phyloP scores from a whole-genome alignment of 2,113 vertebrate species.

The Entelurus aequoreus region DNA sequence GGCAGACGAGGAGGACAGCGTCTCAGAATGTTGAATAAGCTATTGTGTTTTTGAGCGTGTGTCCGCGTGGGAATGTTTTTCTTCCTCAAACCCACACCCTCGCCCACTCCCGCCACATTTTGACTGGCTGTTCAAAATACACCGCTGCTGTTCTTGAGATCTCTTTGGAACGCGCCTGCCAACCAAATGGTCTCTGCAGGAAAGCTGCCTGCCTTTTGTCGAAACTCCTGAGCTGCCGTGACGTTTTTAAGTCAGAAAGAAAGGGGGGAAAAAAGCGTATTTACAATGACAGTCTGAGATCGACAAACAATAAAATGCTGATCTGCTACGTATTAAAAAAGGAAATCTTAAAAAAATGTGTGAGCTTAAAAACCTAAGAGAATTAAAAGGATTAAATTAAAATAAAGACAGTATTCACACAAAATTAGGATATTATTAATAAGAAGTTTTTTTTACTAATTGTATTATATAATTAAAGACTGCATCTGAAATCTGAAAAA shows the following conservation, averaged over 20 bases:
- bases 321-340: too few relatives aligned
- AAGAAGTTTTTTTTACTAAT: too few relatives aligned
- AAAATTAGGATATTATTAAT: too few relatives aligned
- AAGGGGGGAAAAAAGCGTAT: not conserved
- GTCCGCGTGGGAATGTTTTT: not conserved
- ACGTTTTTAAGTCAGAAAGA: not conserved
- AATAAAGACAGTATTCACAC: too few relatives aligned
- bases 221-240: not conserved
- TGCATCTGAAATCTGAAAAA: too few relatives aligned
- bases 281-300: too few relatives aligned
- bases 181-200: slow-evolving; percentile 4
- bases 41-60: not conserved
- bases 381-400: too few relatives aligned
- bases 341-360: too few relatives aligned
- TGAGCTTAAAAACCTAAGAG: too few relatives aligned
- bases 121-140: slow-evolving; percentile 25
- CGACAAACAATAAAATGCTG: too few relatives aligned
- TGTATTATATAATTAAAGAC: too few relatives aligned
- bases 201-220: slow-evolving; percentile 9
- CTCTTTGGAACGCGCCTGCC: slow-evolving; percentile 5
- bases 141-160: slow-evolving; percentile 10
- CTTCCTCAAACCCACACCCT: slow-evolving; percentile 15
- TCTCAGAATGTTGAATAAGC: slow-evolving; percentile 6
- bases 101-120: slow-evolving; percentile 13
- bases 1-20: not conserved